A percentile compares a stretch with the other conserved stretches of the same genome.
phyloP scores from a whole-genome alignment of 1,140 invertebrate genomes.

The Leptinotarsa lineolata region DNA sequence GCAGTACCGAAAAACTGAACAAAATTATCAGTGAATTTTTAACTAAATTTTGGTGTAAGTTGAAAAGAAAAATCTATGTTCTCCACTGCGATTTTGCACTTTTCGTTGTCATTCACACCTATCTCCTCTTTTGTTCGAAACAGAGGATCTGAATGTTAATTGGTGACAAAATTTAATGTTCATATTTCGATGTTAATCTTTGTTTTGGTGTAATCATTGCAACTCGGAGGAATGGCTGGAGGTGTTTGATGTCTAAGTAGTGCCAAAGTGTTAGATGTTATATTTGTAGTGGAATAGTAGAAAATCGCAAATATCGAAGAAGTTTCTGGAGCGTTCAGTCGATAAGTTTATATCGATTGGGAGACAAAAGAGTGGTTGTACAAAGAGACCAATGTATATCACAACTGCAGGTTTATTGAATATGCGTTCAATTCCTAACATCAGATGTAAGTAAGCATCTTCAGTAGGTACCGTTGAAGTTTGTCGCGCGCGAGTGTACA shows the following conservation, averaged over 20 bases:
- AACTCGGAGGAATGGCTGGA: conserved; percentile 24
- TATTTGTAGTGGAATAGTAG: conserved; percentile 33
- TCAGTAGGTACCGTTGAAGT: conserved; percentile 38
- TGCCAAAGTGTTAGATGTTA: conserved; percentile 40
- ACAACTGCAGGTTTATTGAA: conserved; percentile 36
- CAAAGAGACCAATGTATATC: conserved; percentile 21
- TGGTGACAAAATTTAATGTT: conserved; percentile 19
- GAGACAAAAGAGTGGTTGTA: conserved; percentile 26
- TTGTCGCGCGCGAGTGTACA: conserved; percentile 41
- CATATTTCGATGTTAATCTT: conserved; percentile 34
- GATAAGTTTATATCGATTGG: conserved; percentile 32
- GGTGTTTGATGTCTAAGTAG: conserved; percentile 42
- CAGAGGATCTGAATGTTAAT: conserved; percentile 23
- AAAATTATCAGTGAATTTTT: conserved; percentile 50
- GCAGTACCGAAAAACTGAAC: conserved; percentile 44
- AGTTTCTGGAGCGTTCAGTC: conserved; percentile 30
- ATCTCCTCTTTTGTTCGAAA: conserved; percentile 33
- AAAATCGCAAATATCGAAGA: conserved; percentile 25
- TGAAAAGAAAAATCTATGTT: conserved; percentile 36
- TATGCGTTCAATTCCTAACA: conserved; percentile 50
- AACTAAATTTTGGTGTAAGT: conserved; percentile 51
- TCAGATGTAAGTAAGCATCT: conserved; percentile 52
- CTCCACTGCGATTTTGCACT: conserved; percentile 49
- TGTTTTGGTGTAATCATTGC: conserved; percentile 37
- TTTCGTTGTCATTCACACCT: conserved; percentile 49